These are phyloP conservation scores for Hyperopisus bebe DNA, from an alignment of 2,113 vertebrate genomes.

Conservation along the genomic window DNA sequence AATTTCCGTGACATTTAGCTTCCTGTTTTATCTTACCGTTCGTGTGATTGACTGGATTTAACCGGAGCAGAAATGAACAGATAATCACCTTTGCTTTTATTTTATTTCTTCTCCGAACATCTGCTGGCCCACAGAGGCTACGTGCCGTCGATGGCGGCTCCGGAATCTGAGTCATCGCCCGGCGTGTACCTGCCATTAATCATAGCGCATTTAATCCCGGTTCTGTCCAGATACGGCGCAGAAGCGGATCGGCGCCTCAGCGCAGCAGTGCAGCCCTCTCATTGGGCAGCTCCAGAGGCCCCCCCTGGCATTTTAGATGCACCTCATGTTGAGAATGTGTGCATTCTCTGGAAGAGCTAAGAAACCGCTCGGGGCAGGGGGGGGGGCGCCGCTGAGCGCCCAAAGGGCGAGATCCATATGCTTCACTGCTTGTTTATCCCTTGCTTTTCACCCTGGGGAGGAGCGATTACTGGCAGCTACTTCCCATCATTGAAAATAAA, in stretches of 20 bases:
- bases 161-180: not conserved
- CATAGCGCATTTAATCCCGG: not conserved
- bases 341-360: not conserved
- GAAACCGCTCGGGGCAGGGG: not conserved
- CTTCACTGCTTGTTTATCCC: not conserved
- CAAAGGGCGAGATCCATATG: not conserved
- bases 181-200: slow-evolving; percentile 4
- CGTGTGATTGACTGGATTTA: not conserved
- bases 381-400: not conserved
- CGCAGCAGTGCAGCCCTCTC: not conserved
- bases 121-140: not conserved
- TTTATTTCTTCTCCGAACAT: not conserved
- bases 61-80: not conserved
- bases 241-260: not conserved
- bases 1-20: not conserved
- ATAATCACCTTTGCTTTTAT: not conserved
- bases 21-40: not conserved
- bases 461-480: not conserved
- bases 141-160: not conserved
- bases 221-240: not conserved
- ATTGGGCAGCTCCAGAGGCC: not conserved
- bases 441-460: not conserved
- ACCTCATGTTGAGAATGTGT: not conserved
- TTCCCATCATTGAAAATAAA: not conserved
- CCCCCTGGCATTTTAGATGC: not conserved